Evolutionary conservation across 1,140 invertebrate species (phyloP), one percentile per base, ranked within the genome.

Genomic region (Colletes latitarsis): DNA sequence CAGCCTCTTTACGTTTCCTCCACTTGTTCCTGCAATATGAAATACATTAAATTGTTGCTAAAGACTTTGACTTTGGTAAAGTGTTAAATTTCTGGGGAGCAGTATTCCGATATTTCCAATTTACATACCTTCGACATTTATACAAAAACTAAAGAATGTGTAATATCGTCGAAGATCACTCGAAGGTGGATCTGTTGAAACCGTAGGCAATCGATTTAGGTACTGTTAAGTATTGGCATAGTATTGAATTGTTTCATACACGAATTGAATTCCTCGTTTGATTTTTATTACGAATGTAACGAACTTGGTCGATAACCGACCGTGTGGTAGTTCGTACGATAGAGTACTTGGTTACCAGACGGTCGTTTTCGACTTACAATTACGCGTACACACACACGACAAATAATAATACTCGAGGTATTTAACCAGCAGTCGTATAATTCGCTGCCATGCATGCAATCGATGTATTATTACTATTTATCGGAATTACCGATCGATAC

Each of bases 361-460:
- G 17, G 21, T 70, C 55, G 41, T 21, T 53, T 69, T 30, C 60
- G 17, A 46, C 12, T 66, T 53, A 43, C 43, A 12, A n/a, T 19
- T 41, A 17, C 15, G 21, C 53, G n/a, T 58, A 12, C n/a, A 46
- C 43, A 4, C 4, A 46, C 30, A 57, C 49, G 46, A 55, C 4
- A 46, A 77, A 15, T 8, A 17, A 55, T 8, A 4, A 66, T 19
- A 72, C 58, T 64, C 46, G 76, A 63, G 19, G 30, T 72, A 57
- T 79, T 57, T 73, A 64, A 79, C 64, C 69, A 64, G 41, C 76
- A 63, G 60, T 78, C 68, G 43, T 73, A 72, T 76, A 71, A 69
- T 39, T 66, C 77, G 77, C 77, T 79, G 77, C 70, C 70, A 53
- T 64, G 77, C 77, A 73, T 81, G 66, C 79, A 81, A 77, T 81